Evolutionary conservation across 2,797 vertebrate genomes (phyloP).

Genomic region (Emydoidea blandingii): DNA sequence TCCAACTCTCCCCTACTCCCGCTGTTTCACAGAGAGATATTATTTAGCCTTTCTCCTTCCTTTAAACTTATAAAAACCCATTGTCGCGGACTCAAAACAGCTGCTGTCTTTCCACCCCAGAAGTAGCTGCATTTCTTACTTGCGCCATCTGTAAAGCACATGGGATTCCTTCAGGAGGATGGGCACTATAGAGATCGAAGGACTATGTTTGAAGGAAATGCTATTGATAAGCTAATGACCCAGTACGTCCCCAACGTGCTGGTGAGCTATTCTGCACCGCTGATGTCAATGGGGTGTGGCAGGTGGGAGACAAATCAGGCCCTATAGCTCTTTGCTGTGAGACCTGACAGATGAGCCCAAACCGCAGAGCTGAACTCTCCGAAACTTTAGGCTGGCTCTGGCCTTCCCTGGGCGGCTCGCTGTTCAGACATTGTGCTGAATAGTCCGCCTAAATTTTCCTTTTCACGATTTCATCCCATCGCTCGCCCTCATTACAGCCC

Average conservation of each 20-base stretch:
- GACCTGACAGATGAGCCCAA: background rate
- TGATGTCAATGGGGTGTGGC: background rate
- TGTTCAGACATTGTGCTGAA: background rate
- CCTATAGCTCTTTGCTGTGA: background rate
- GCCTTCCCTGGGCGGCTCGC: background rate
- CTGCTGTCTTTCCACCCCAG: background rate
- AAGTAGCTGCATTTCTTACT: background rate
- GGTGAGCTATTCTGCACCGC: background rate
- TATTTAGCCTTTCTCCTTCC: too few relatives aligned
- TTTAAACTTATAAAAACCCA: background rate
- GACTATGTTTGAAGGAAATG: background rate
- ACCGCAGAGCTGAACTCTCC: background rate
- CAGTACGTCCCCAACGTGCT: background rate
- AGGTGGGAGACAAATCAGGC: background rate
- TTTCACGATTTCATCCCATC: background rate
- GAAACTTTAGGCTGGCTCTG: background rate
- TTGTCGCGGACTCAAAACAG: background rate
- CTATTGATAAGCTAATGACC: background rate
- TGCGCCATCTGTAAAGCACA: background rate
- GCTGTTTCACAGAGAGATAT: too few relatives aligned
- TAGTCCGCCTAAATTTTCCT: background rate
- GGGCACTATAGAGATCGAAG: background rate
- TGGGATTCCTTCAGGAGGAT: background rate
- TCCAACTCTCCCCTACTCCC: too few relatives aligned
- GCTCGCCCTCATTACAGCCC: background rate